Percentiles rank a stretch among this genome's conserved stretches.
Evolutionary conservation across 2,888 invertebrate species (phyloP).

Genomic region (Prosapia bicincta): DNA sequence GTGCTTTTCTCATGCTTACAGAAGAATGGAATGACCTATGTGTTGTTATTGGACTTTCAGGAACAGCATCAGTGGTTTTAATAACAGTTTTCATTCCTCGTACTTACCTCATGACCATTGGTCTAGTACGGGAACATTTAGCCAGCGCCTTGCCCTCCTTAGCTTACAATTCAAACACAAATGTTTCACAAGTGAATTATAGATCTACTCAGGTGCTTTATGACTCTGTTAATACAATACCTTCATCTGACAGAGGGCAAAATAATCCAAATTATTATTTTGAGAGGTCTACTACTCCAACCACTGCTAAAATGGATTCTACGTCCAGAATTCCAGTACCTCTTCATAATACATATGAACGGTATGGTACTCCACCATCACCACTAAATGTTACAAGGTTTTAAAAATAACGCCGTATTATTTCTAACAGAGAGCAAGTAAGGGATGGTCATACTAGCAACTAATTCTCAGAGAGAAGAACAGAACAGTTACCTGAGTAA

Average conservation of each 20-base stretch:
- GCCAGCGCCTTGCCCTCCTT: constrained; percentile 43
- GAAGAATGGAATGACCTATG: constrained; percentile 49
- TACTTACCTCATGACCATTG: constrained; percentile 63
- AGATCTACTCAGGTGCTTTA: constrained; percentile 42
- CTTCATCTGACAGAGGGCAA: constrained; percentile 33
- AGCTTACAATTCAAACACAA: constrained; percentile 36
- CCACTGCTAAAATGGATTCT: constrained; percentile 36
- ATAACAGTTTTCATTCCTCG: constrained; percentile 64
- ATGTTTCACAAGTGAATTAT: constrained; percentile 47
- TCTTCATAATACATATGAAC: constrained; percentile 40
- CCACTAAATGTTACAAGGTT: constrained; percentile 42
- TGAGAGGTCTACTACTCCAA: constrained; percentile 37
- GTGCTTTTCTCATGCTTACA: constrained; percentile 49
- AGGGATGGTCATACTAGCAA: no score
- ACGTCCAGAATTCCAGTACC: constrained; percentile 21
- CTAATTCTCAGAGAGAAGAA: no score
- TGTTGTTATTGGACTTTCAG: constrained; percentile 58
- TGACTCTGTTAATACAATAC: constrained; percentile 39
- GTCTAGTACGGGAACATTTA: constrained; percentile 57
- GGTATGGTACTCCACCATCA: constrained; percentile 41
- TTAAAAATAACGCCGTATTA: constrained; percentile 33
- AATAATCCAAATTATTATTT: constrained; percentile 41
- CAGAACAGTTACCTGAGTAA: no score
- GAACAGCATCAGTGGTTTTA: constrained; percentile 60
- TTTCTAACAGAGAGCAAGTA: no score